These are phyloP conservation scores for Drosophila meridiana DNA, from an alignment of 2,888 invertebrate genomes.

Conservation along the genomic window DNA sequence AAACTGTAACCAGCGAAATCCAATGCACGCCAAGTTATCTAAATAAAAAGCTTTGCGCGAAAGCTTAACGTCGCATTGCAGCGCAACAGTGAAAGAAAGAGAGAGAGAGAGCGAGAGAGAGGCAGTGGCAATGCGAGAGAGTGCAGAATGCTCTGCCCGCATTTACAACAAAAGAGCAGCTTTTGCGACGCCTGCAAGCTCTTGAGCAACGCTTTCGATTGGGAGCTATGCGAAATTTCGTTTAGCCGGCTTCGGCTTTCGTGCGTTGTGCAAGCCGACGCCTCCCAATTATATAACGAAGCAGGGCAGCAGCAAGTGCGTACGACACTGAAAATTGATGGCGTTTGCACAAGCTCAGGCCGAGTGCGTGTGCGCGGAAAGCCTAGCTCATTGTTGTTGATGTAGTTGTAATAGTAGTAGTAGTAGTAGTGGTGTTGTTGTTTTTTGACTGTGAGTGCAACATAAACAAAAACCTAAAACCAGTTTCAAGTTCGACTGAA, in stretches of 20 bases:
- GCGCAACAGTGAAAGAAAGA: background rate
- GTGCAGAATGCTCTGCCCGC: slow-evolving; percentile 28
- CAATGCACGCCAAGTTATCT: slow-evolving; percentile 25
- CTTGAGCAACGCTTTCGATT: slow-evolving; percentile 33
- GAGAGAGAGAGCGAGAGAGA: background rate
- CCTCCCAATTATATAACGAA: slow-evolving; percentile 45
- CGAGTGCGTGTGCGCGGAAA: slow-evolving; percentile 2
- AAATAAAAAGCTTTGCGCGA: slow-evolving; percentile 24
- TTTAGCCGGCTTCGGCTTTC: slow-evolving; percentile 50
- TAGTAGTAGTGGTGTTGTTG: background rate
- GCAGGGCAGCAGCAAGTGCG: slow-evolving; percentile 28
- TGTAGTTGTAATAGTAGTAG: background rate
- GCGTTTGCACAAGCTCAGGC: background rate
- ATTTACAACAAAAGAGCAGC: slow-evolving; percentile 20
- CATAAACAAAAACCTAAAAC: slow-evolving; percentile 44
- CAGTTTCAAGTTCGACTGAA: slow-evolving; percentile 66
- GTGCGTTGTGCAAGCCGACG: slow-evolving; percentile 53
- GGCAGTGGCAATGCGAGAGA: slow-evolving; percentile 10
- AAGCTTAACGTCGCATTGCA: slow-evolving; percentile 21
- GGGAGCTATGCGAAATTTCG: slow-evolving; percentile 61
- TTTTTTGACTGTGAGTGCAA: background rate
- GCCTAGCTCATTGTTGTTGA: background rate
- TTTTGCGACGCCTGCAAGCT: slow-evolving; percentile 14
- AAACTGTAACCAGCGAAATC: slow-evolving; percentile 38
- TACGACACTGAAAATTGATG: slow-evolving; percentile 31